Evolutionary conservation across 1,140 invertebrate genomes (phyloP).

Genomic region (Drosophila kepulauana): DNA sequence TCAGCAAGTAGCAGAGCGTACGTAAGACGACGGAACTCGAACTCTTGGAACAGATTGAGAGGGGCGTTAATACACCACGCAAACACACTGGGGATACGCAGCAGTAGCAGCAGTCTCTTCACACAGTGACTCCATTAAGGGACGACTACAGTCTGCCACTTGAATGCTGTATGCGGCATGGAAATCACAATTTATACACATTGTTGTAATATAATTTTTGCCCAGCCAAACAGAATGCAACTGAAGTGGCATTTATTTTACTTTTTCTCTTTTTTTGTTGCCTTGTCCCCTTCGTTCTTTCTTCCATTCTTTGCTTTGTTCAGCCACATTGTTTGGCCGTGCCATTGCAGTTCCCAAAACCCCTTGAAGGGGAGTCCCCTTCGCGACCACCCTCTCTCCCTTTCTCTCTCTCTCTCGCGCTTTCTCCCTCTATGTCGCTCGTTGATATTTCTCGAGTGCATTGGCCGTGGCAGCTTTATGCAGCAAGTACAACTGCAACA

Average conservation of each 20-base stretch:
- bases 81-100: slow-evolving; percentile 28
- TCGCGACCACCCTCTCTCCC: not conserved
- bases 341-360: slow-evolving; percentile 47
- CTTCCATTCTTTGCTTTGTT: not conserved
- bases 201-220: slow-evolving; percentile 82
- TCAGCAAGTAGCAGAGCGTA: slow-evolving; percentile 65
- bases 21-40: slow-evolving; percentile 25
- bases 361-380: slow-evolving; percentile 3
- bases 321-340: slow-evolving; percentile 66
- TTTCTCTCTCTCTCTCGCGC: not conserved
- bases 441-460: slow-evolving; percentile 61
- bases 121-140: slow-evolving; percentile 59
- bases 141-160: slow-evolving; percentile 53
- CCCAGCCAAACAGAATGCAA: slow-evolving; percentile 72
- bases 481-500: slow-evolving; percentile 56
- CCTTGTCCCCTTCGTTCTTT: not conserved
- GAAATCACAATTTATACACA: slow-evolving; percentile 81
- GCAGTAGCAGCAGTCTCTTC: slow-evolving; percentile 15
- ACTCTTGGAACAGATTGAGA: slow-evolving; percentile 27
- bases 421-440: not conserved
- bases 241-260: slow-evolving; percentile 63
- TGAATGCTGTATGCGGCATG: slow-evolving; percentile 67
- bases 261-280: slow-evolving; percentile 6
- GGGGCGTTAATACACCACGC: slow-evolving; percentile 21
- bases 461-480: slow-evolving; percentile 77